Evolutionary conservation across 2,888 invertebrate genomes (phyloP), one percentile per base, ranked within the genome.

Genomic region (Aphodius granarius): DNA sequence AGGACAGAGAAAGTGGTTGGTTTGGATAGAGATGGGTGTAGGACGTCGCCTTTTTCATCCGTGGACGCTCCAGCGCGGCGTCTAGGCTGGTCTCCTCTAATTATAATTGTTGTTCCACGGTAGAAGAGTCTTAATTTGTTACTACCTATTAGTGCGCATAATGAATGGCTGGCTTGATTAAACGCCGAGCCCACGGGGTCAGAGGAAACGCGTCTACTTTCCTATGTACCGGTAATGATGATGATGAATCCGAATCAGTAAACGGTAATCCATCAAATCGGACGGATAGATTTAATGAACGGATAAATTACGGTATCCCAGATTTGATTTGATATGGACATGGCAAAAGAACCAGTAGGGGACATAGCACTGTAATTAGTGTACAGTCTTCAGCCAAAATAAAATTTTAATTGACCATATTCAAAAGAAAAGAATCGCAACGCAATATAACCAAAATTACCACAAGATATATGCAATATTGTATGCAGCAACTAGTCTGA

Each of bases 1-100:
- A 84, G 79, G 79, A 77, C 70, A 79, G 80, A 80, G 82, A 83
- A 83, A 81, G 81, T 78, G 76, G 79, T 77, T 76, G 75, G 64
- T 63, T 70, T 71, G 6, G 43, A 43, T 43, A 43, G 43, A 43
- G 43, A 43, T 43, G 43, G 43, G 43, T 43, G 13, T 43, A 43
- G 43, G 13, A 9, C 43, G 43, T 43, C 43, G 6, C 43, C 13
- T 43, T 43, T 43, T 43, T 43, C 43, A 43, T 43, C 43, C 3
- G 3, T 2, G 43, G 43, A 43, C 13, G 43, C 9, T 43, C n/a
- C n/a, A 43, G 43, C 43, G 43, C 43, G 43, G 43, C 43, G 43
- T 43, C 43, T 43, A 43, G 43, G 2, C 43, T 43, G 43, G 43
- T 43, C 43, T 6, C 43, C 43, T 43, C 43, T 43, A 43, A 43